Conservation (phyloP, 2,113 vertebrate genomes). For the Xyrauchen texanus region DNA sequence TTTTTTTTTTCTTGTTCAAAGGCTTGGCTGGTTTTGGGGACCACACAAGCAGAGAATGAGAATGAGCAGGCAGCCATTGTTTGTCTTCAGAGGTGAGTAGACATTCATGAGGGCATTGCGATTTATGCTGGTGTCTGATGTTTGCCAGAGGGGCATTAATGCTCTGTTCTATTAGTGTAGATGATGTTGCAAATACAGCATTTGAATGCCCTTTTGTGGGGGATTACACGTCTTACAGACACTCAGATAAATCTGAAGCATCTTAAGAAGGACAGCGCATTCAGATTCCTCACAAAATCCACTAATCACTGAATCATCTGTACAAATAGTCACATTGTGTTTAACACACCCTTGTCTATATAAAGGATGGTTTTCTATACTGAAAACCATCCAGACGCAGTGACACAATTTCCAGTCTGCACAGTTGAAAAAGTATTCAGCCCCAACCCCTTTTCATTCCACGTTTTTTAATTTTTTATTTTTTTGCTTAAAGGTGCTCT, state of each 20-base stretch:
- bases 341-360: not conserved
- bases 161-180: not conserved
- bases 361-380: not conserved
- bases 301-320: conserved; percentile 7
- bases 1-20: conserved; percentile 57
- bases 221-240: conserved; percentile 32
- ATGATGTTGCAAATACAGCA: conserved; percentile 18
- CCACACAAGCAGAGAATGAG: conserved; percentile 95
- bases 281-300: conserved; percentile 33
- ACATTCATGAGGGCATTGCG: not conserved
- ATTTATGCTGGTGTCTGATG: not conserved
- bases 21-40: conserved; percentile 94
- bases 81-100: conserved; percentile 90
- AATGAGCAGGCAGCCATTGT: conserved; percentile 93
- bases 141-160: not conserved
- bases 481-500: no score
- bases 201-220: not conserved
- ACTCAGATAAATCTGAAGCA: not conserved
- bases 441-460: no score
- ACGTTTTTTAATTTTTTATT: no score
- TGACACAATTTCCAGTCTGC: no score
- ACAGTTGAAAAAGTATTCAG: no score
- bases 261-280: not conserved
- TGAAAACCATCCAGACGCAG: no score
- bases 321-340: not conserved